Evolutionary conservation across 2,113 vertebrate genomes (phyloP).

Genomic region (Periophthalmodon schlosseri): DNA sequence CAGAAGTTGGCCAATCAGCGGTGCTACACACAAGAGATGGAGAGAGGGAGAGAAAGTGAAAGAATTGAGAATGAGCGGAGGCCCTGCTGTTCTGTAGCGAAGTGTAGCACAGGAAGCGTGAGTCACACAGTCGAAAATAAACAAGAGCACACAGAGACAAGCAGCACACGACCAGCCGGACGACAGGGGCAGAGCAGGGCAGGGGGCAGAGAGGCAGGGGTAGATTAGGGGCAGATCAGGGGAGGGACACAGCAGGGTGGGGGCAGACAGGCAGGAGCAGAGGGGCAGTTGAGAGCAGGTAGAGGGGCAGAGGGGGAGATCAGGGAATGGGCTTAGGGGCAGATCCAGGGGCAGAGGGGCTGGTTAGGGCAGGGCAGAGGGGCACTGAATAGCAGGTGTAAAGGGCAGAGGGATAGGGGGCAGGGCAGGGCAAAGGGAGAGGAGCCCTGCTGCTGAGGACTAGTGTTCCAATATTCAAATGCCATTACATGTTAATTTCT

Average conservation of each 20-base stretch:
- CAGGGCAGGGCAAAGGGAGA: background rate
- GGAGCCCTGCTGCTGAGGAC: background rate
- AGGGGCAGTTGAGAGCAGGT: too few species aligned
- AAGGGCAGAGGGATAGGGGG: background rate
- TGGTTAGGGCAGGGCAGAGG: too few species aligned
- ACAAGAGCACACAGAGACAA: constrained; percentile 57
- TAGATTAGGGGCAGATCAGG: constrained; percentile 31
- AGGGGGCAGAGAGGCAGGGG: constrained; percentile 49
- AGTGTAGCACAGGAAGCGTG: constrained; percentile 74
- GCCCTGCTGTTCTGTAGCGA: constrained; percentile 73
- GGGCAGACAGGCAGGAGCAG: constrained; percentile 37
- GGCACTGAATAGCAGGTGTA: too few species aligned
- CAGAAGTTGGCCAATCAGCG: constrained; percentile 60
- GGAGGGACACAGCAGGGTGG: constrained; percentile 45
- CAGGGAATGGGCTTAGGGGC: too few species aligned
- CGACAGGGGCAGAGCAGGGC: constrained; percentile 59
- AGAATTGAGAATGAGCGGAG: constrained; percentile 73
- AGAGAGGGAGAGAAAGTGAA: constrained; percentile 27
- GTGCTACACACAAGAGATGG: constrained; percentile 22
- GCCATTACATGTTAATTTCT: background rate
- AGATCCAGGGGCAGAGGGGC: background rate
- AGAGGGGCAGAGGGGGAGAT: background rate
- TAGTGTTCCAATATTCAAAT: background rate
- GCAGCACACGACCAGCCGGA: constrained; percentile 43
- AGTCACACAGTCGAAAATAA: constrained; percentile 76